These are phyloP conservation scores for Xenopus tropicalis DNA, from an alignment of 2,113 vertebrate genomes.

Conservation along the genomic window DNA sequence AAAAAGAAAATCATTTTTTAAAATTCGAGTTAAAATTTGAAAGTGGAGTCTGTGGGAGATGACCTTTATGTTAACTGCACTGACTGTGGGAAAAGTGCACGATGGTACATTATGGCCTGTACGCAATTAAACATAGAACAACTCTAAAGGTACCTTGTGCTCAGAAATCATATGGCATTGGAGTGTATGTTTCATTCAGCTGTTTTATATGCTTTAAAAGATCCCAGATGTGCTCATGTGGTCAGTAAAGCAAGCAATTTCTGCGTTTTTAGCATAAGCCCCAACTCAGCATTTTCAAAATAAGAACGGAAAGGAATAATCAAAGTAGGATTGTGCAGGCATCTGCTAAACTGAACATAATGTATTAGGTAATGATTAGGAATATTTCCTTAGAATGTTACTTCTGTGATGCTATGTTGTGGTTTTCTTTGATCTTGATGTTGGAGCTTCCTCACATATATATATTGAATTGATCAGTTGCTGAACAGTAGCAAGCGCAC, in stretches of 20 bases:
- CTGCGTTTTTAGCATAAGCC: constrained; percentile 21
- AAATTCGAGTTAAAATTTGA: no score
- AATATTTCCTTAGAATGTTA: constrained; percentile 7
- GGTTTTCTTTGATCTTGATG: constrained; percentile 40
- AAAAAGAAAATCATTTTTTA: no score
- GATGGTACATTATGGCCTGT: no score
- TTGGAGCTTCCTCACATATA: not conserved
- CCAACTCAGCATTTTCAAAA: not conserved
- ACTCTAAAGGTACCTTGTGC: no score
- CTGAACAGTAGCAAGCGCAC: not conserved
- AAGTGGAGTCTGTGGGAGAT: no score
- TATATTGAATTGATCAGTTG: not conserved
- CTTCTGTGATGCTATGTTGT: constrained; percentile 25
- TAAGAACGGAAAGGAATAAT: not conserved
- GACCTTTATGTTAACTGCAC: no score
- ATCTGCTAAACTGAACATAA: constrained; percentile 24
- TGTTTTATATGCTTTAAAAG: constrained; percentile 19
- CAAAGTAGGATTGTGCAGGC: constrained; percentile 25
- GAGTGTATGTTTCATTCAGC: not conserved
- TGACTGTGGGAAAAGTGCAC: no score
- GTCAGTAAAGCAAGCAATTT: constrained; percentile 18
- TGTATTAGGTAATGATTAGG: constrained; percentile 18
- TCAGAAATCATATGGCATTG: no score
- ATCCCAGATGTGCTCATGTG: constrained; percentile 33
- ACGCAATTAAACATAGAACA: no score